Base-by-base conservation (phyloP, 1,140 invertebrate species). In the Acromyrmex echinatior region DNA sequence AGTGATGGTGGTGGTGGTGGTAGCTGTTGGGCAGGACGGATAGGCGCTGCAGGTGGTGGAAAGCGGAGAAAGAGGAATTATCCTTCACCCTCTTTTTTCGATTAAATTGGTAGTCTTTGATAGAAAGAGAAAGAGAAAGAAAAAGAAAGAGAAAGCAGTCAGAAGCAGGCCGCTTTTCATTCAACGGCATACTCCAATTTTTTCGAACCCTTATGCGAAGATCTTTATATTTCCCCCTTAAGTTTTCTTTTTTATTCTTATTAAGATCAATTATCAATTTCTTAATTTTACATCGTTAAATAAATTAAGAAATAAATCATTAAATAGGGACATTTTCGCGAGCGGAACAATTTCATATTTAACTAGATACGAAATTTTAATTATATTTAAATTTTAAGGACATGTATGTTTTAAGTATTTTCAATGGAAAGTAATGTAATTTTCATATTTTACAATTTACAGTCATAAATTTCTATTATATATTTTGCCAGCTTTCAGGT, bases 31-130 rank as follows among this genome's bases (percentile, higher is more conserved):
- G 31, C 63, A 70, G 78, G 79, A 85, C 58, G 77, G 71, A 84
- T 81, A 77, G 71, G 68, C 68, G 62, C 66, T 82, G 28, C 65
- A 78, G 53, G 45, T 51, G 58, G 60, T 65, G 73, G 56, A 16
- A 56, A 71, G 51, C 49, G 65, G 77, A 90, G 84, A 88, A 86
- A 90, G 86, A 87, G 87, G 78, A 89, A 90, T 91, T 91, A 91
- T 91, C 68, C 85, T 76, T 87, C 62, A 51, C 56, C 80, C 80
- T 77, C 49, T 89, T 91, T 91, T 91, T 91, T 73, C 90, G 80
- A 91, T 91, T 91, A 91, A 84, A 68, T 79, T 63, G 65, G 77
- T 84, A 86, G 45, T 60, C 77, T 76, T 77, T n/a, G 56, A n/a
- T 16, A 25, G 39, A 39, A 51, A n/a, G 77, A 56, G 58, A 53